Evolutionary conservation across 2,888 invertebrate genomes (phyloP).

Genomic region (Trichacis sp.): DNA sequence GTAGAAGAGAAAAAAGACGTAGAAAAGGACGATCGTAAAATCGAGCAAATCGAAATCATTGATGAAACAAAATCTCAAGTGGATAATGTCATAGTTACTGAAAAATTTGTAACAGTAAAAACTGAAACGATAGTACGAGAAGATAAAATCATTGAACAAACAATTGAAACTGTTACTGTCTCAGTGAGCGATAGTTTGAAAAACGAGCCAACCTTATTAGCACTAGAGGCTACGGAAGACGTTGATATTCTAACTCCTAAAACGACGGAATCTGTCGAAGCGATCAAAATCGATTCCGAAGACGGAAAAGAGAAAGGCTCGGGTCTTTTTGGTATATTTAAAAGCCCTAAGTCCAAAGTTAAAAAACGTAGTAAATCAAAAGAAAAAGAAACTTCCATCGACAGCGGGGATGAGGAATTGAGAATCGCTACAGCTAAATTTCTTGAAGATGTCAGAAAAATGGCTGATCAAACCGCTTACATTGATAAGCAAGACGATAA

Average conservation of each 20-base stretch:
- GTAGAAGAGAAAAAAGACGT: slow-evolving; percentile 37
- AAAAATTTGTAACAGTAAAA: slow-evolving; percentile 56
- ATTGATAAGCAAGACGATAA: not conserved
- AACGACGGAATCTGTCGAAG: slow-evolving; percentile 15
- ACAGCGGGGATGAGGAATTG: slow-evolving; percentile 60
- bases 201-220: not conserved
- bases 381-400: slow-evolving; percentile 57
- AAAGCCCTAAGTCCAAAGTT: slow-evolving; percentile 57
- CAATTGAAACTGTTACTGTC: slow-evolving; percentile 35
- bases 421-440: slow-evolving; percentile 52
- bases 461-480: slow-evolving; percentile 38
- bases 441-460: slow-evolving; percentile 53
- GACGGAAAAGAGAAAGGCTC: slow-evolving; percentile 50
- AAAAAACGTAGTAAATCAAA: slow-evolving; percentile 57
- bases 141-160: slow-evolving; percentile 42
- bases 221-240: slow-evolving; percentile 34
- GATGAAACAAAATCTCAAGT: slow-evolving; percentile 51
- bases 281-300: slow-evolving; percentile 37
- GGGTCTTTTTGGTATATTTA: slow-evolving; percentile 49
- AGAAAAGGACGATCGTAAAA: slow-evolving; percentile 37
- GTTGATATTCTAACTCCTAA: slow-evolving; percentile 13
- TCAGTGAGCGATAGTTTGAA: slow-evolving; percentile 2
- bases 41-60: slow-evolving; percentile 24
- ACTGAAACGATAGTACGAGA: slow-evolving; percentile 31
- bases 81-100: slow-evolving; percentile 65